phyloP scores from a whole-genome alignment of 2,113 vertebrate species.

The Saguinus imperator region DNA sequence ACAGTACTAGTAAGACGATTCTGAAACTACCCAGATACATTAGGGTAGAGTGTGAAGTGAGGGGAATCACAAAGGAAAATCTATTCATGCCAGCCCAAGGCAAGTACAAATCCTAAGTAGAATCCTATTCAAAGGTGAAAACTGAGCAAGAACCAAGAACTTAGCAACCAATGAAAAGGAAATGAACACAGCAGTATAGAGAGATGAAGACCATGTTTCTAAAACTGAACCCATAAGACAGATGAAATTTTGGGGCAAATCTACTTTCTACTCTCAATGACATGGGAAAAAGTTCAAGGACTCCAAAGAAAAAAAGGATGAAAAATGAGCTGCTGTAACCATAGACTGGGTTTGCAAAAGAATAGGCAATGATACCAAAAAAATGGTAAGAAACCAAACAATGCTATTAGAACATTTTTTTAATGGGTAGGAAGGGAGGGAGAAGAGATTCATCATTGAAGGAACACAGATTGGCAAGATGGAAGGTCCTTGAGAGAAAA shows the following conservation, averaged over 20 bases:
- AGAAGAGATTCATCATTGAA: not conserved
- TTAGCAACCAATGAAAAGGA: not conserved
- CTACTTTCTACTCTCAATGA: not conserved
- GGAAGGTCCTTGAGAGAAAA: not conserved
- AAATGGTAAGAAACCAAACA: not conserved
- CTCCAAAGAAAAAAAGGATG: not conserved
- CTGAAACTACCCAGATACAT: not conserved
- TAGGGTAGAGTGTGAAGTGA: not conserved
- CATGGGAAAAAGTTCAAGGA: not conserved
- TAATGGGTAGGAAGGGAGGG: not conserved
- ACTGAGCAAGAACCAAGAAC: not conserved
- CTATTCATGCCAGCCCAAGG: not conserved
- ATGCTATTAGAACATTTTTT: not conserved
- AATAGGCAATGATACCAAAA: not conserved
- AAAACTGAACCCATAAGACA: not conserved
- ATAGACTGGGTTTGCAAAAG: not conserved
- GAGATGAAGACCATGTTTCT: not conserved
- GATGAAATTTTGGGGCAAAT: not conserved
- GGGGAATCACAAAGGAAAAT: not conserved
- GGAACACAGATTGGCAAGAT: not conserved
- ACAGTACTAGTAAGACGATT: not conserved
- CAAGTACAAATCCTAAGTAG: not conserved
- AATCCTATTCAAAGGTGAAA: constrained; percentile 9
- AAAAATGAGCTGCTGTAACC: constrained; percentile 4
- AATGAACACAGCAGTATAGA: not conserved